phyloP scores from a whole-genome alignment of 2,113 vertebrate species.

The Oreochromis tanganicae region DNA sequence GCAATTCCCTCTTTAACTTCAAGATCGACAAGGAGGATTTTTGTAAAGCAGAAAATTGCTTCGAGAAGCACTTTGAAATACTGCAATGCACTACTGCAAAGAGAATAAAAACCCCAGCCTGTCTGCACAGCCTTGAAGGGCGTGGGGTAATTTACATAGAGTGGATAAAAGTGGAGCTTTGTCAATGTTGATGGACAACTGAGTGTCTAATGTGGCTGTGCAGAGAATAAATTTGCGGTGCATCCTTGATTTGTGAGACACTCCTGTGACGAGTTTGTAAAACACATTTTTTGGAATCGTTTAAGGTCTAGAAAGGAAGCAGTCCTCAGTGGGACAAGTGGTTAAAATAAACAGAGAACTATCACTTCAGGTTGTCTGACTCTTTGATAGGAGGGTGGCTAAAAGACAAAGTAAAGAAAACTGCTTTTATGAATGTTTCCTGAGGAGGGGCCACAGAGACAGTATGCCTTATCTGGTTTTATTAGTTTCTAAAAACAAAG shows the following conservation, averaged over 20 bases:
- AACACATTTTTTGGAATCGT: background rate
- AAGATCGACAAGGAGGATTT: background rate
- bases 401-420: background rate
- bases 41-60: background rate
- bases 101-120: background rate
- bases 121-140: background rate
- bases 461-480: background rate
- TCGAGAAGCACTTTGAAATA: background rate
- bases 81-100: background rate
- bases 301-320: background rate
- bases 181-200: background rate
- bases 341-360: background rate
- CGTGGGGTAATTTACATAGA: background rate
- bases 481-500: background rate
- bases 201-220: background rate
- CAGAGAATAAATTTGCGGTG: background rate
- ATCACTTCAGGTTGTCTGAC: background rate
- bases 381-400: background rate
- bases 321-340: background rate
- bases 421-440: background rate
- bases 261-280: background rate
- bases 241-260: background rate
- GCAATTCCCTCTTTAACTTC: background rate
- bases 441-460: background rate
- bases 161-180: constrained; percentile 9